Percentiles rank a stretch among this genome's conserved stretches.
These are phyloP conservation scores for Mactromeris polynyma DNA, from an alignment of 2,888 invertebrate genomes.

Conservation along the genomic window DNA sequence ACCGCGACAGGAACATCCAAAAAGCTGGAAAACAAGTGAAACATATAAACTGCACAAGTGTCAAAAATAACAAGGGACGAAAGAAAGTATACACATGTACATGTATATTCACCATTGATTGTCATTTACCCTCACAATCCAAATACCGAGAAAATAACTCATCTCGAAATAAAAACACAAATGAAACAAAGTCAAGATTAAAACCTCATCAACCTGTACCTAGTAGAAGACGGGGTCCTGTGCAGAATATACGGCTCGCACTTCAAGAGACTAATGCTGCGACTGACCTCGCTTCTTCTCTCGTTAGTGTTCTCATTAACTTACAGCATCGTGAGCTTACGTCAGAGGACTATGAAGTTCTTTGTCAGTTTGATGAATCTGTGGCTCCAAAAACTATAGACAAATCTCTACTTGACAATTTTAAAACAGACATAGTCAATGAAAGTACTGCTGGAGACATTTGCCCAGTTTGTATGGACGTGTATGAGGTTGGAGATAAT, in stretches of 20 bases:
- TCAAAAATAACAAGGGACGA: conserved; percentile 79
- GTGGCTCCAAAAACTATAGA: conserved; percentile 84
- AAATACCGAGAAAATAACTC: conserved; percentile 33
- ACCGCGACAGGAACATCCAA: conserved; percentile 72
- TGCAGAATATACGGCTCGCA: conserved; percentile 77
- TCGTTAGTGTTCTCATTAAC: conserved; percentile 80
- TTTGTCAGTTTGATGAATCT: conserved; percentile 83
- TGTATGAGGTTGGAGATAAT: conserved; percentile 79
- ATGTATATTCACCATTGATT: conserved; percentile 73
- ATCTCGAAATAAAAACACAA: conserved; percentile 49
- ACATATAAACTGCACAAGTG: conserved; percentile 77
- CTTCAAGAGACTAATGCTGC: conserved; percentile 75
- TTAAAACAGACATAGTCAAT: conserved; percentile 79
- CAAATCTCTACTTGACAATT: conserved; percentile 66
- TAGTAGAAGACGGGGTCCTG: conserved; percentile 56
- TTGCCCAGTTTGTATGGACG: conserved; percentile 85
- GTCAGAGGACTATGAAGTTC: conserved; percentile 86
- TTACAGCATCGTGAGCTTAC: conserved; percentile 86
- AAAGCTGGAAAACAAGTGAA: conserved; percentile 83
- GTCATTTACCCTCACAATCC: conserved; percentile 60
- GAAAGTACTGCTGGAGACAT: conserved; percentile 64
- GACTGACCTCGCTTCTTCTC: conserved; percentile 65
- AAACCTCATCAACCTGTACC: conserved; percentile 48
- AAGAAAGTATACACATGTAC: conserved; percentile 80
- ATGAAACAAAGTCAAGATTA: conserved; percentile 58